Base-by-base conservation (phyloP, 2,888 invertebrate genomes). In the Thysanoteuthis rhombus region DNA sequence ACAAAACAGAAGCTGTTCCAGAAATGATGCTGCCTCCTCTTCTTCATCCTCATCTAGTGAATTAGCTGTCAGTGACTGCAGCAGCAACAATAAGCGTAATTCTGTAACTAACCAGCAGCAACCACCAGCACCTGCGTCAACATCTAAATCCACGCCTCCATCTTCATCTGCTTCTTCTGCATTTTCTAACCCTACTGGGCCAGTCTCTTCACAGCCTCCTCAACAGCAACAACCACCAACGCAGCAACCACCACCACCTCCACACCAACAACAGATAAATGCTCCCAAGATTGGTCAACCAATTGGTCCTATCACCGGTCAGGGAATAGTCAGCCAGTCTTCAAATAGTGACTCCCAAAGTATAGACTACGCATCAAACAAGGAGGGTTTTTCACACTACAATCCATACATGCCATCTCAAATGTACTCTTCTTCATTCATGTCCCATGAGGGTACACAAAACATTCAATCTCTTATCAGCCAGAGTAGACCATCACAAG, bases 371-470 rank as follows among this genome's bases (percentile, higher is more conserved):
- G 2, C n/a, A n/a, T 22, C 47, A 39, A 91, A 89, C 92, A 58
- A 89, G n/a, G 93, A 92, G 40, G 93, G 93, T 32, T 94, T 94
- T 93, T 94, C 95, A 16, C 94, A 95, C 22, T 95, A 95, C 93
- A 96, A 97, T 94, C 96, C 97, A 0, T 97, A 97, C 94, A 95
- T 96, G 90, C 95, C 96, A 6, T 94, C 96, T 16, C 95, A 95
- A 52, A 96, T 96, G 96, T 97, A 96, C 94, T 95, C 96, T 10
- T 95, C 96, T 5, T 97, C 97, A 12, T 97, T 97, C 94, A 95
- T 97, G 96, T 96, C 96, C 4, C 96, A 96, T 52, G 96, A 97
- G 93, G 97, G 97, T 5, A 95, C 96, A 39, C 96, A 96, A 94
- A 95, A 95, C 90, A 96, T 97, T 93, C 96, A 96, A 95, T 95